Base-by-base conservation (phyloP, 2,113 vertebrate genomes). In the Thomomys bottae region DNA sequence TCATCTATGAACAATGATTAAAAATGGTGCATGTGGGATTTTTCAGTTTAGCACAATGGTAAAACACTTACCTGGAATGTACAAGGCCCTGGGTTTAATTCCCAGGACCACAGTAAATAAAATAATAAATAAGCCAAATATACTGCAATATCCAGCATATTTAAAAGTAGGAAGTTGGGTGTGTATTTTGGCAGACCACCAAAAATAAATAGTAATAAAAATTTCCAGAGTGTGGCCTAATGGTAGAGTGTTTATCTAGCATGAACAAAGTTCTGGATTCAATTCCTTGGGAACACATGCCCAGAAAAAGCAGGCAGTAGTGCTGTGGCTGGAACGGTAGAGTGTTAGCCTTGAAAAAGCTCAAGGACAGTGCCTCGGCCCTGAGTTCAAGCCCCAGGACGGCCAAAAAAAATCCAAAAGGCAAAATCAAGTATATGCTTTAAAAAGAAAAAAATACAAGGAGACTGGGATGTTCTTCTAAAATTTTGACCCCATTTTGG, bases 201-300 rank as follows among this genome's bases (percentile, higher is more conserved):
- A 45, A 61, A 78, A 75, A 76, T 88, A 84, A 79, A 76, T 85
- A 32, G 40, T 88, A 91, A 61, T 59, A 86, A 91, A 40, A 64
- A 90, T 77, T 90, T 86, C 49, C 45, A 83, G 88, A 76, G 40
- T n/a, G n/a, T n/a, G n/a, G n/a, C n/a, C n/a, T n/a, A n/a, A n/a
- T n/a, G n/a, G n/a, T n/a, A n/a, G n/a, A n/a, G n/a, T n/a, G n/a
- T n/a, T n/a, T n/a, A n/a, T n/a, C n/a, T n/a, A n/a, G n/a, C n/a
- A n/a, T n/a, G n/a, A n/a, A n/a, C n/a, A n/a, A n/a, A n/a, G n/a
- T n/a, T n/a, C n/a, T n/a, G n/a, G n/a, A n/a, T n/a, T n/a, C n/a
- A n/a, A n/a, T n/a, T n/a, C n/a, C n/a, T n/a, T n/a, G n/a, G n/a
- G n/a, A n/a, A n/a, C n/a, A n/a, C n/a, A n/a, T n/a, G n/a, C n/a